These are phyloP conservation scores for Apotomis turbidana DNA, from an alignment of 2,888 invertebrate genomes.

Conservation along the genomic window DNA sequence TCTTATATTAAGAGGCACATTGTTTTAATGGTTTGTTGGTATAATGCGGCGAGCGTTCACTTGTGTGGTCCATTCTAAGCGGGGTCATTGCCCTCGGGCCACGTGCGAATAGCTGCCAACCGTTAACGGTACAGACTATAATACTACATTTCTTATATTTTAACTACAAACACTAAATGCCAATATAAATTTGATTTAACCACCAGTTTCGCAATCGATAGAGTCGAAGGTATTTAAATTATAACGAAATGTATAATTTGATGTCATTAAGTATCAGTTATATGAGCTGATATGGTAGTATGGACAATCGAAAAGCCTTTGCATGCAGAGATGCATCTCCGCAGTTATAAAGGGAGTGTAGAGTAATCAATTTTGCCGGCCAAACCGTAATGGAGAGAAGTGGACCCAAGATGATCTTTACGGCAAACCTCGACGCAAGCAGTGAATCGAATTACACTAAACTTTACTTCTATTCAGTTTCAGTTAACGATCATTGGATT, in stretches of 20 bases:
- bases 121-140: conserved; percentile 64
- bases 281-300: neutral
- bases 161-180: conserved; percentile 26
- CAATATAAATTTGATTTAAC: conserved; percentile 22
- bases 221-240: neutral
- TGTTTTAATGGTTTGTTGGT: conserved; percentile 38
- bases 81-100: conserved; percentile 66
- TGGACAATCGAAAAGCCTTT: conserved; percentile 4
- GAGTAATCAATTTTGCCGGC: conserved; percentile 14
- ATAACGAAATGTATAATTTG: neutral
- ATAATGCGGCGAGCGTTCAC: conserved; percentile 40
- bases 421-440: conserved; percentile 10
- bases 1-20: conserved; percentile 21
- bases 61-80: conserved; percentile 55
- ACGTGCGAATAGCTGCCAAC: conserved; percentile 71
- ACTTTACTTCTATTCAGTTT: conserved; percentile 36
- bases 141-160: conserved; percentile 32
- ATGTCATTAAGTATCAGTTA: neutral
- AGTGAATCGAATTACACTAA: conserved; percentile 39
- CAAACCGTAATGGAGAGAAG: conserved; percentile 25
- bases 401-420: conserved; percentile 28
- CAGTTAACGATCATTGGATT: conserved; percentile 35
- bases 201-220: neutral
- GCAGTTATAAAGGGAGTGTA: conserved; percentile 11
- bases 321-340: no score